Conservation (phyloP, 2,113 vertebrate species). For the Bombycilla garrulus region DNA sequence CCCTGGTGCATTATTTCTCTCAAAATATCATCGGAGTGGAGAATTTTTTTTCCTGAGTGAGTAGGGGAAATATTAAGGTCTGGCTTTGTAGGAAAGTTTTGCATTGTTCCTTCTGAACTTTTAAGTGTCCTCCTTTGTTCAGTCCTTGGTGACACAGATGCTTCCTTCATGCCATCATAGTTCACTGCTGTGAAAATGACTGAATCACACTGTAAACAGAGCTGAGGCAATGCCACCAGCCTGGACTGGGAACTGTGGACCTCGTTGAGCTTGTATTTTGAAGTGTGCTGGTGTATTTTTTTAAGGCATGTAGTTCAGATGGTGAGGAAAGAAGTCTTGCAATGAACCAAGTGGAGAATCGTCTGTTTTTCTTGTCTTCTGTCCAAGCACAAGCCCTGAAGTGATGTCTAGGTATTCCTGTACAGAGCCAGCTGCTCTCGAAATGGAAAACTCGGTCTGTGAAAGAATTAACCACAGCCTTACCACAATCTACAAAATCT, state of each 20-base stretch:
- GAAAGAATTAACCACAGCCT: background rate
- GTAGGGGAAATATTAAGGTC: background rate
- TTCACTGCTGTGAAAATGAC: slow-evolving; percentile 22
- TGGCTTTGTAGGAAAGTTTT: background rate
- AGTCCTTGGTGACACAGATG: background rate
- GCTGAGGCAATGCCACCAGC: background rate
- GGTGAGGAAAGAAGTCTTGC: background rate
- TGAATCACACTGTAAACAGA: slow-evolving; percentile 40
- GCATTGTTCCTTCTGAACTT: slow-evolving; percentile 12
- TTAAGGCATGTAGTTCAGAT: background rate
- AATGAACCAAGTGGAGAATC: background rate
- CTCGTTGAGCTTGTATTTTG: background rate
- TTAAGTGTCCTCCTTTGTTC: slow-evolving; percentile 28
- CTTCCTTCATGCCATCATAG: slow-evolving; percentile 45
- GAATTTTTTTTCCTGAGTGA: background rate
- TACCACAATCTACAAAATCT: background rate
- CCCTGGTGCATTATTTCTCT: background rate
- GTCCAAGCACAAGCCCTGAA: background rate
- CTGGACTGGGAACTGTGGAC: background rate
- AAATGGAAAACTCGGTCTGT: background rate
- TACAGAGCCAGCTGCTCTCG: background rate
- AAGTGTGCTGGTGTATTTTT: background rate
- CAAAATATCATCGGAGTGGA: background rate
- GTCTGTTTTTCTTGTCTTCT: background rate
- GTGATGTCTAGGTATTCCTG: background rate